These are phyloP conservation scores for Meloe dianella DNA, from an alignment of 2,888 invertebrate species.

Conservation along the genomic window DNA sequence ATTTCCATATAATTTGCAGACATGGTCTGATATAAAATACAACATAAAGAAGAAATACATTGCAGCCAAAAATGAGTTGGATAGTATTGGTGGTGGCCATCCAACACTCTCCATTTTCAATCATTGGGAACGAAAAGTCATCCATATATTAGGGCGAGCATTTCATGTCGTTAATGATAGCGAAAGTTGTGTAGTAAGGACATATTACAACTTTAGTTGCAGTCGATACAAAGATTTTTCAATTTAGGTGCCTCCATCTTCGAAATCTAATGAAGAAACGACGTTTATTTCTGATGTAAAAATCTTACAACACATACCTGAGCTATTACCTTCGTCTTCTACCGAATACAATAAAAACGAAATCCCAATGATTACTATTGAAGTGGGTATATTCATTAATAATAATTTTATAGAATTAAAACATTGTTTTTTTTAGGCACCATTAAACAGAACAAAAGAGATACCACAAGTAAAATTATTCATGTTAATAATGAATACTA, in stretches of 20 bases:
- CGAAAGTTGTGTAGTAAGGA: not conserved
- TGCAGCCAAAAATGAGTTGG: not conserved
- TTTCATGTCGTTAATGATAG: not conserved
- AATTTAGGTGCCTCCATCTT: not conserved
- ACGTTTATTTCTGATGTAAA: not conserved
- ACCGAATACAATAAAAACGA: not conserved
- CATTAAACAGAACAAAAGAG: not conserved
- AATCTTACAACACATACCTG: not conserved
- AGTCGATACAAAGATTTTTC: not conserved
- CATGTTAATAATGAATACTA: not conserved
- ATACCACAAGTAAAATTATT: not conserved
- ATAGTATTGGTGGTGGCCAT: not conserved
- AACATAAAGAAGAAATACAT: conserved; percentile 2
- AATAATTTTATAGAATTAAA: too few species aligned
- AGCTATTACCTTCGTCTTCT: not conserved
- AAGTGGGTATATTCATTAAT: not conserved
- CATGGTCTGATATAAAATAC: not conserved
- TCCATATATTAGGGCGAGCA: not conserved
- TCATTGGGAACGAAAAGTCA: conserved; percentile 3
- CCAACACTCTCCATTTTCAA: not conserved
- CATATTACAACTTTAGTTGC: not conserved
- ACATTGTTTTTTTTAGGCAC: not conserved
- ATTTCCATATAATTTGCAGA: not conserved
- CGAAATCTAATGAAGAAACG: not conserved
- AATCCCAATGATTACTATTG: not conserved